Evolutionary conservation across 2,888 invertebrate genomes (phyloP), one percentile per base, ranked within the genome.

Genomic region (Mimachlamys varia): DNA sequence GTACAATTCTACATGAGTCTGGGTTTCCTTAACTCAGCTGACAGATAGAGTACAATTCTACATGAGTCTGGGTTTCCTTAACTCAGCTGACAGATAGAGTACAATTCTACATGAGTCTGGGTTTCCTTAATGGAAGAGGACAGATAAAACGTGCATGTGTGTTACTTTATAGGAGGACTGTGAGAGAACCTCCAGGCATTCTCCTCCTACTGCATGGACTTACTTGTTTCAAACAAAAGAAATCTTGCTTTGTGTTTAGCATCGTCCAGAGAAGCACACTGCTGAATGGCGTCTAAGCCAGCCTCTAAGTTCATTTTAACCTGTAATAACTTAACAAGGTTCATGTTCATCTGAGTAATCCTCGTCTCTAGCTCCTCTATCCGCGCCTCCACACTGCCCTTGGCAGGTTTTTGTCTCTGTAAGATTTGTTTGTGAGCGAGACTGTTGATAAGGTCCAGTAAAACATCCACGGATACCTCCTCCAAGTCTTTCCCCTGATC

Each of bases 281-380:
- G 87, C 50, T 93, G 91, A 62, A 96, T 92, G 37, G 95, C 94
- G 49, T 95, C 93, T n/a, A 96, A 92, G 15, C 95, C 96, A 90
- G 94, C 92, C 92, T 96, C 96, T 88, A 95, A 91, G 76, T 94
- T 95, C 87, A 95, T 89, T 89, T 95, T 95, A 90, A 95, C 93
- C 89, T 94, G 92, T 58, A 95, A 90, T 90, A 95, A 92, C 91
- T 95, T 96, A 0, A 95, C 96, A 49, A 96, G 90, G 89, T 96
- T 95, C 91, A 93, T 93, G 88, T 93, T 96, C 92, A 96, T 91
- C 91, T 95, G 94, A 27, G 96, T 96, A 38, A 96, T 94, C 90
- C 96, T 92, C n/a, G 95, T 96, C 90, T 96, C 96, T 38, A 96
- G 92, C 88, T 96, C 95, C 90, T 96, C 96, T 27, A 96, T 91